Conservation (phyloP, 2,888 invertebrate genomes). For the Crocallis elinguaria region DNA sequence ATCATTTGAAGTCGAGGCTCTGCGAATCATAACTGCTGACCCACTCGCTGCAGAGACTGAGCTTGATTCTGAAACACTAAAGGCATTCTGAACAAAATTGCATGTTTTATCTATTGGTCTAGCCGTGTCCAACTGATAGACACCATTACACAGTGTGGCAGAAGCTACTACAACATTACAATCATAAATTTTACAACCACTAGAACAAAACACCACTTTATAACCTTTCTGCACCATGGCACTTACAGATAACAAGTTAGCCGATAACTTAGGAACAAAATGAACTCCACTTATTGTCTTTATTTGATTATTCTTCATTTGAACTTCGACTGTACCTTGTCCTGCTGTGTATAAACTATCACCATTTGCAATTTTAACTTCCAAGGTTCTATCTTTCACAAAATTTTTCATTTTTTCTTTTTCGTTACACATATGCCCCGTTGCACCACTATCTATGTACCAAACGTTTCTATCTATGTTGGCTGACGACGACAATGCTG, state of each 20-base stretch:
- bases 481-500: slow-evolving; percentile 6
- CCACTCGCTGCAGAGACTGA: not conserved
- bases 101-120: not conserved
- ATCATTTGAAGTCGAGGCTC: not conserved
- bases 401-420: not conserved
- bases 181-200: slow-evolving; percentile 3
- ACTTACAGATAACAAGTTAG: slow-evolving; percentile 27
- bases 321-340: slow-evolving; percentile 8
- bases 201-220: slow-evolving; percentile 9
- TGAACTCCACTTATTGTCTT: slow-evolving; percentile 22
- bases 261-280: slow-evolving; percentile 24
- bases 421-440: slow-evolving; percentile 12
- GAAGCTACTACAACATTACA: not conserved
- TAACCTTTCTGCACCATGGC: slow-evolving; percentile 2
- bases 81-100: not conserved
- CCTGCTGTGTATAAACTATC: slow-evolving; percentile 4
- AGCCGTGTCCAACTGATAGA: slow-evolving; percentile 8
- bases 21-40: not conserved
- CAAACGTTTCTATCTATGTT: not conserved
- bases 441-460: slow-evolving; percentile 20
- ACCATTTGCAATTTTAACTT: slow-evolving; percentile 14
- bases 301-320: slow-evolving; percentile 5
- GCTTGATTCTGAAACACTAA: not conserved
- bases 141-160: slow-evolving; percentile 3
- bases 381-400: not conserved